These are phyloP conservation scores for Aphelinus atriplicis DNA, from an alignment of 1,140 invertebrate species.

Conservation along the genomic window DNA sequence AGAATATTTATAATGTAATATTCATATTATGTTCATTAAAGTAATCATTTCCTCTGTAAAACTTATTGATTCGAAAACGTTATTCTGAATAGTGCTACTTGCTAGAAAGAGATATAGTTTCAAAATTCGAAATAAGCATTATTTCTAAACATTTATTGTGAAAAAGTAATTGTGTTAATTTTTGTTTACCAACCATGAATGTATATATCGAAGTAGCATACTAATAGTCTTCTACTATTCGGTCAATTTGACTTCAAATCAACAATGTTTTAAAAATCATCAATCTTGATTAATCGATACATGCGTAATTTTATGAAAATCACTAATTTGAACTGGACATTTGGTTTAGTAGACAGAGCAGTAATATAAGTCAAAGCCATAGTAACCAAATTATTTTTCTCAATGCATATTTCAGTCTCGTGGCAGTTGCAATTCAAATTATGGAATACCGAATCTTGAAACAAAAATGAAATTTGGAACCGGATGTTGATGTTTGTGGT, in stretches of 20 bases:
- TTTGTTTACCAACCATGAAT: no score
- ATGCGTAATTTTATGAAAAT: neutral
- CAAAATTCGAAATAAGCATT: neutral
- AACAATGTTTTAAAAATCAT: neutral
- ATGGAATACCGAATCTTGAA: neutral
- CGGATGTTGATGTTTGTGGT: no score
- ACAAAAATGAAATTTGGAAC: no score
- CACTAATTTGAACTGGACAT: no score
- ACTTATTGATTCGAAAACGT: neutral
- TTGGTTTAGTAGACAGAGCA: no score
- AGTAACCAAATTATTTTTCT: slow-evolving; percentile 6
- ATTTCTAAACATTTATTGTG: no score
- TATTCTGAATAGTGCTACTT: slow-evolving; percentile 3
- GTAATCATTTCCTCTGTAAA: neutral
- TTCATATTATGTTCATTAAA: neutral
- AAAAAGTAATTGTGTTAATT: no score
- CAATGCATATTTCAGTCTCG: slow-evolving; percentile 1
- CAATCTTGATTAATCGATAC: neutral
- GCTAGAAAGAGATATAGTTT: neutral
- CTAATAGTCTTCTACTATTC: no score
- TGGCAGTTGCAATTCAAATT: neutral
- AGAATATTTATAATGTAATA: neutral
- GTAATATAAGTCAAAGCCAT: neutral
- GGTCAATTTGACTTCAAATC: neutral
- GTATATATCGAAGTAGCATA: no score